phyloP scores from a whole-genome alignment of 2,888 invertebrate species.

The Ochropleura plecta region DNA sequence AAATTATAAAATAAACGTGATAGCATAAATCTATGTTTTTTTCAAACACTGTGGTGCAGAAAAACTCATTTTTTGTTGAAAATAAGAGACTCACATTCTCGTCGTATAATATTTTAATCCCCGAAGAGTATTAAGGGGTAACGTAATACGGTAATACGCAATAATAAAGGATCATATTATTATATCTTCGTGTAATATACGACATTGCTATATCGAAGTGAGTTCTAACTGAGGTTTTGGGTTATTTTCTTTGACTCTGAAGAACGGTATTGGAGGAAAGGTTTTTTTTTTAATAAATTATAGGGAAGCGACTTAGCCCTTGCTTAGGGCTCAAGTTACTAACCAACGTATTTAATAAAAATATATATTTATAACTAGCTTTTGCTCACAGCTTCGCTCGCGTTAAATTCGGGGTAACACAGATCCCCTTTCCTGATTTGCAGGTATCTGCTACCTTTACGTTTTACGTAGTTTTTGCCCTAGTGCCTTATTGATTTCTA shows the following conservation, averaged over 20 bases:
- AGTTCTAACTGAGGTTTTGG: conserved; percentile 13
- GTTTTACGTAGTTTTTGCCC: no score
- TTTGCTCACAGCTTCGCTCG: no score
- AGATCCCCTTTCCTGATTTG: no score
- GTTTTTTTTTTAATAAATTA: background rate
- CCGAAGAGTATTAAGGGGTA: conserved; percentile 15
- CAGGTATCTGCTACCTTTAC: no score
- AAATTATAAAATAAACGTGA: background rate
- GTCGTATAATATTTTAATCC: conserved; percentile 35
- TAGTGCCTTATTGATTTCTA: no score
- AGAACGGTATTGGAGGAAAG: background rate
- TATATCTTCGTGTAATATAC: conserved; percentile 36
- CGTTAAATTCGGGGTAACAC: no score
- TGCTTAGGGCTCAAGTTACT: no score
- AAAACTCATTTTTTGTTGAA: background rate
- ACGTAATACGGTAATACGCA: conserved; percentile 31
- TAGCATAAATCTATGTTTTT: background rate
- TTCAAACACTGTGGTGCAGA: background rate
- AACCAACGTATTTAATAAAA: no score
- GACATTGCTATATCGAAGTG: conserved; percentile 7
- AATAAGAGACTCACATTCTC: conserved; percentile 2
- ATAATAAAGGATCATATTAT: conserved; percentile 36
- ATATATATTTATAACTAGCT: no score
- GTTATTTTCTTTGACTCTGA: conserved; percentile 2
- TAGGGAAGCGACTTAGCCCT: background rate